Base-by-base conservation (phyloP, 1,140 invertebrate genomes). In the Tetramorium alpestre region DNA sequence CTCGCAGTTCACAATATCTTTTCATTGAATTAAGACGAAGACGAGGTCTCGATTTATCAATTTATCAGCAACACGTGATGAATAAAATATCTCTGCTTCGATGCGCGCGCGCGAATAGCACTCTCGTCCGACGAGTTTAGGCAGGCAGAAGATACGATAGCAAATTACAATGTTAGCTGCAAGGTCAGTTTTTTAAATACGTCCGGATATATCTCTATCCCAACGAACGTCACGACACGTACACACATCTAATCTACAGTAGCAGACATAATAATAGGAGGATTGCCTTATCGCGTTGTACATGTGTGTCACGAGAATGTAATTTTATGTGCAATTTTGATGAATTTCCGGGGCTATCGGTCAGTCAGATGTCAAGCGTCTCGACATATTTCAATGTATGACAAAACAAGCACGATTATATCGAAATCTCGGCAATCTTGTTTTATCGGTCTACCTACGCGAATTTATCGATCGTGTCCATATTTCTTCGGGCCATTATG, bases 101-200 rank as follows among this genome's bases (percentile, higher is more conserved):
- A 49, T 18, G 11, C 1, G 67, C 25, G 25, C 8, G 18, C 3
- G 8, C 16, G 5, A 44, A 28, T 13, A 41, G 4, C 10, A 10
- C 5, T 67, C n/a, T 22, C 3, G 0, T 38, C 7, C n/a, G 16
- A 47, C 16, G 33, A 38, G 38, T 44, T 67, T 10, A 49, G 44
- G 16, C 10, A 47, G 16, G 11, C 5, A 44, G 0, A n/a, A 1
- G 8, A 16, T 38, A 8, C n/a, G 4, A 28, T 18, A 6, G n/a
- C n/a, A n/a, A 75, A 54, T 38, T 73, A 54, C n/a, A 41, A 76
- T 76, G 8, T 25, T 44, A 25, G 10, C 18, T 25, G 7, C 22
- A 60, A 76, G 33, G 73, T 60, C 38, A 76, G 8, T 33, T 41
- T 75, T 54, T 76, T 25, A 25, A 76, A 44, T 2, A 18, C 38